A percentile compares a stretch with the other conserved stretches of the same genome.
Evolutionary conservation across 1,140 invertebrate genomes (phyloP).

Genomic region (Araneus ventricosus): DNA sequence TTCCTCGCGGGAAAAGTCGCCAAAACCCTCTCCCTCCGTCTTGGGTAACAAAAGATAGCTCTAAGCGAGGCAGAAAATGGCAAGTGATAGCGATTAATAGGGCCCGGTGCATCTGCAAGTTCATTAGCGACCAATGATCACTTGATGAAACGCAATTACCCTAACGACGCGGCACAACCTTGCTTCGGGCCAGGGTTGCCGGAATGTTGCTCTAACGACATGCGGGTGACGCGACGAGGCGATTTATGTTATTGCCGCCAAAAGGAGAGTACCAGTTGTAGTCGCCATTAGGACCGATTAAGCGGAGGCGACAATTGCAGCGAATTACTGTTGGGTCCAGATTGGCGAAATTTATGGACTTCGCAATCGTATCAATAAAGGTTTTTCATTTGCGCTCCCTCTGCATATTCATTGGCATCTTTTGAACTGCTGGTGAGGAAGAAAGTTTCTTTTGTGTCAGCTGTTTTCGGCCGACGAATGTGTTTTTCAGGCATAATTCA

Average conservation of each 20-base stretch:
- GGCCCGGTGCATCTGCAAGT: slow-evolving; percentile 71
- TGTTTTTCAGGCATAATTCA: not conserved
- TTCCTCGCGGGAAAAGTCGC: slow-evolving; percentile 27
- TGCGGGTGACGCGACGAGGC: slow-evolving; percentile 61
- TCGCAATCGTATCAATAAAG: slow-evolving; percentile 25
- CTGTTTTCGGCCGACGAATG: not conserved
- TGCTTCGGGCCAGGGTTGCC: slow-evolving; percentile 52
- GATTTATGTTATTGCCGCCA: slow-evolving; percentile 50
- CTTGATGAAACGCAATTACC: slow-evolving; percentile 76
- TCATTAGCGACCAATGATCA: slow-evolving; percentile 76
- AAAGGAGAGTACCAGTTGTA: slow-evolving; percentile 45
- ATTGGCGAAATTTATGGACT: slow-evolving; percentile 35
- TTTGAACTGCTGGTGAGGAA: not conserved
- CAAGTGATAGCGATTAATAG: slow-evolving; percentile 73
- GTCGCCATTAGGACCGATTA: slow-evolving; percentile 51
- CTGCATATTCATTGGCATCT: not conserved
- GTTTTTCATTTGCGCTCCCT: slow-evolving; percentile 42
- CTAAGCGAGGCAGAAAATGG: slow-evolving; percentile 54
- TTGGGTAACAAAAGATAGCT: slow-evolving; percentile 47
- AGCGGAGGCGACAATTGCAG: slow-evolving; percentile 47
- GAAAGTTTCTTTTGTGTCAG: not conserved
- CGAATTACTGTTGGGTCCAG: slow-evolving; percentile 40
- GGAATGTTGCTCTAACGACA: slow-evolving; percentile 67
- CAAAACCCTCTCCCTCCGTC: not conserved
- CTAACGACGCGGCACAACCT: slow-evolving; percentile 67